A percentile compares a stretch with the other conserved stretches of the same genome.
phyloP scores from a whole-genome alignment of 1,140 invertebrate species.

The Thaumatotibia leucotreta region DNA sequence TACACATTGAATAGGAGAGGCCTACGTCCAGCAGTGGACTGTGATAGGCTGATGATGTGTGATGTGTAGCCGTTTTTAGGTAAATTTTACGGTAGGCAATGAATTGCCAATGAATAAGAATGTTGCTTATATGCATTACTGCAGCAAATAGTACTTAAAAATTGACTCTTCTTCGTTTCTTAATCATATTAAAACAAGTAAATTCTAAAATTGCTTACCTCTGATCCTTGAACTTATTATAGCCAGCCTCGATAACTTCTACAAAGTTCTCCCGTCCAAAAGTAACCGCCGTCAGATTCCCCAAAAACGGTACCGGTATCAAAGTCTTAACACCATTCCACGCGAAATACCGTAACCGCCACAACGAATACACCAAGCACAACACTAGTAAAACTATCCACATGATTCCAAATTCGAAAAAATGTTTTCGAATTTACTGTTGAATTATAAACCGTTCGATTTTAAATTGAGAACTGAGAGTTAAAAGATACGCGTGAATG shows the following conservation, averaged over 20 bases:
- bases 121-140: no score
- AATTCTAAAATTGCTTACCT: constrained; percentile 19
- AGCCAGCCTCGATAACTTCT: constrained; percentile 29
- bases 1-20: no score
- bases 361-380: constrained; percentile 25
- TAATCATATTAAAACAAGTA: neutral
- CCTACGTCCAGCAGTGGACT: no score
- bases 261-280: constrained; percentile 35
- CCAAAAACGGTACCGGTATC: constrained; percentile 29
- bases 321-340: constrained; percentile 28
- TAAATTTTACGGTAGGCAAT: no score
- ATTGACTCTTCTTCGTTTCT: no score
- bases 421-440: neutral
- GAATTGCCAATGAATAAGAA: no score
- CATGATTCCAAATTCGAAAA: constrained; percentile 17
- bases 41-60: no score
- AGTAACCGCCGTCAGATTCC: constrained; percentile 34
- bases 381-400: constrained; percentile 22
- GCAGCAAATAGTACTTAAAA: no score
- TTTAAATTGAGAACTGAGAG: neutral
- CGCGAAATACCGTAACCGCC: constrained; percentile 29
- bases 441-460: neutral
- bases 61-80: no score
- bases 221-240: constrained; percentile 31
- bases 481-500: neutral